Evolutionary conservation across 2,113 vertebrate genomes (phyloP), one percentile per base, ranked within the genome.

Genomic region (Labeo catla): DNA sequence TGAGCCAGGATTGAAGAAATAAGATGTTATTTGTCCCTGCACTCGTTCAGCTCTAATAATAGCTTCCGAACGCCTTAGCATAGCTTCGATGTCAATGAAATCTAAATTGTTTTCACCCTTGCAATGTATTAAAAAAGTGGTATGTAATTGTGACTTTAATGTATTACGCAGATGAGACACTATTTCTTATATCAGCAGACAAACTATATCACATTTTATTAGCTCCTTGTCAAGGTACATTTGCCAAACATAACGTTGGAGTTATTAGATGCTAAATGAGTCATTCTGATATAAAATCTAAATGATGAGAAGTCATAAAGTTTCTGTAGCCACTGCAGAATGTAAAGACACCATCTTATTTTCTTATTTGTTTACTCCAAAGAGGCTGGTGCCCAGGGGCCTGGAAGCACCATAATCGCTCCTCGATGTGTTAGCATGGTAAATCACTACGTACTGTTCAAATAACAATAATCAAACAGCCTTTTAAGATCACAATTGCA

Each of bases 351-450:
- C 2, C 11, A 11, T 81, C 57, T 47, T 81, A 81, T 81, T 81
- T 81, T 81, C 59, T 10, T 47, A 81, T 81, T 81, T 49, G 43
- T 65, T 81, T 81, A 49, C 79, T 28, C 78, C 79, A 65, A 16
- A 65, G 59, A 65, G 4, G 8, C 59, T 81, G 59, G n/a, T 19
- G 77, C 36, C 21, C 77, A 15, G 52, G n/a, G 36, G 12, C 47
- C 59, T 28, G 1, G 43, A 34, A 66, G 15, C 13, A 81, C 59
- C n/a, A 3, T 81, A 66, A 81, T 66, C n/a, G 0, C n/a, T 65
- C 23, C 15, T 11, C 9, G 4, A 10, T 66, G 8, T 65, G 43
- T 65, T 65, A 34, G 79, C 39, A 49, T 66, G 23, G 43, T 65
- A 49, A 81, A 81, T 66, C 2, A 65, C 59, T n/a, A 16, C 45